Percentiles rank a stretch among this genome's conserved stretches.
Conservation (phyloP, 2,113 vertebrate species). For the Corythaixoides concolor region DNA sequence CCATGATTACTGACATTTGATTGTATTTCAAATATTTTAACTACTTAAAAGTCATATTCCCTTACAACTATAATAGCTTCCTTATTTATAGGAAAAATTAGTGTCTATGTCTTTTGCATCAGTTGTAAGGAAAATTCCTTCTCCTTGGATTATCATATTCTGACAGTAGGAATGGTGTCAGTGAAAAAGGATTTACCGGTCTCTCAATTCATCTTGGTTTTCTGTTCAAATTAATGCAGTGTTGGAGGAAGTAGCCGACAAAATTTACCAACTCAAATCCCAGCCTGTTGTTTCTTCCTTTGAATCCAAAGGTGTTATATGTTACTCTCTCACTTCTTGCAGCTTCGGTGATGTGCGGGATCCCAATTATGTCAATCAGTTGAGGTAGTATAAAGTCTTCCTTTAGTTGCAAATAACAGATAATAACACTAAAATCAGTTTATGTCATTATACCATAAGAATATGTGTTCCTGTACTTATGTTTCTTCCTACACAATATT, state of each 20-base stretch:
- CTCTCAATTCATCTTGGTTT: neutral
- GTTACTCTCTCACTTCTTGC: neutral
- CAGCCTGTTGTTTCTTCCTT: conserved; percentile 23
- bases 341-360: neutral
- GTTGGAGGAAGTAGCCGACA: neutral
- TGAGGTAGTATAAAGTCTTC: neutral
- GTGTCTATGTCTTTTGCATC: neutral
- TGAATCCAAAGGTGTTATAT: conserved; percentile 3
- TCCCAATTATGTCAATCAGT: neutral
- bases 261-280: neutral
- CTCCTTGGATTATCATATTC: neutral
- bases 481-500: neutral
- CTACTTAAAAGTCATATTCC: neutral
- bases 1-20: neutral
- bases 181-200: neutral
- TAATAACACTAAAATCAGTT: neutral
- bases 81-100: neutral
- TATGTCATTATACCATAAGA: neutral
- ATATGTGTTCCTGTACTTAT: neutral
- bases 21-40: neutral
- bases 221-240: conserved; percentile 25
- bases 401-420: neutral
- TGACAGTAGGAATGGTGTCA: neutral
- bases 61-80: neutral
- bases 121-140: neutral